phyloP scores from a whole-genome alignment of 2,888 invertebrate genomes.

The Synergus laeviventris region DNA sequence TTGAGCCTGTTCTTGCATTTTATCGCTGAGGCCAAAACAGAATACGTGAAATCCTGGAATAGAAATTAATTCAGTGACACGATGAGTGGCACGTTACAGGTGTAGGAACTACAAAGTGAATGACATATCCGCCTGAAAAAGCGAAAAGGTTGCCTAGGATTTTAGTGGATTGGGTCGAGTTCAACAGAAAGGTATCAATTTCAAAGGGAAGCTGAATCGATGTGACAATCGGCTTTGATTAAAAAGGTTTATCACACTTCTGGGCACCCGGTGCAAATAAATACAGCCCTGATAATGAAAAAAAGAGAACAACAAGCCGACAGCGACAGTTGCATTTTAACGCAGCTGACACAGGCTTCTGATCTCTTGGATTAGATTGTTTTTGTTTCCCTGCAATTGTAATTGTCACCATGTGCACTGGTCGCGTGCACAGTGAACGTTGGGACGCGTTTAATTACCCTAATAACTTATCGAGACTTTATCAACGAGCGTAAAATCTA shows the following conservation, averaged over 20 bases:
- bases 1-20: too few species aligned
- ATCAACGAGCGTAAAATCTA: slow-evolving; percentile 29
- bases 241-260: slow-evolving; percentile 7
- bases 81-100: neutral
- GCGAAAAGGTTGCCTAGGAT: neutral
- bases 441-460: slow-evolving; percentile 19
- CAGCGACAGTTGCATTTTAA: slow-evolving; percentile 19
- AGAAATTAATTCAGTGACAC: too few species aligned
- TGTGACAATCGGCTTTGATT: slow-evolving; percentile 12
- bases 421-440: slow-evolving; percentile 15
- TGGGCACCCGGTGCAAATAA: slow-evolving; percentile 14
- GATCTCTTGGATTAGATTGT: slow-evolving; percentile 8
- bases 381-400: neutral
- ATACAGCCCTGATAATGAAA: neutral
- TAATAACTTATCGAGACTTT: slow-evolving; percentile 33
- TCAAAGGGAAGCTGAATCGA: slow-evolving; percentile 11
- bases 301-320: neutral
- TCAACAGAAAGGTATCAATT: slow-evolving; percentile 14
- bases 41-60: neutral
- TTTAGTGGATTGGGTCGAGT: neutral
- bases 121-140: slow-evolving; percentile 3
- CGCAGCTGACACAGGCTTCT: slow-evolving; percentile 3
- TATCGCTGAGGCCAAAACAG: too few species aligned
- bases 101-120: slow-evolving; percentile 7
- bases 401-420: slow-evolving; percentile 15